Evolutionary conservation across 2,113 vertebrate genomes (phyloP), one percentile per base, ranked within the genome.

Genomic region (Myiopsitta monachus): DNA sequence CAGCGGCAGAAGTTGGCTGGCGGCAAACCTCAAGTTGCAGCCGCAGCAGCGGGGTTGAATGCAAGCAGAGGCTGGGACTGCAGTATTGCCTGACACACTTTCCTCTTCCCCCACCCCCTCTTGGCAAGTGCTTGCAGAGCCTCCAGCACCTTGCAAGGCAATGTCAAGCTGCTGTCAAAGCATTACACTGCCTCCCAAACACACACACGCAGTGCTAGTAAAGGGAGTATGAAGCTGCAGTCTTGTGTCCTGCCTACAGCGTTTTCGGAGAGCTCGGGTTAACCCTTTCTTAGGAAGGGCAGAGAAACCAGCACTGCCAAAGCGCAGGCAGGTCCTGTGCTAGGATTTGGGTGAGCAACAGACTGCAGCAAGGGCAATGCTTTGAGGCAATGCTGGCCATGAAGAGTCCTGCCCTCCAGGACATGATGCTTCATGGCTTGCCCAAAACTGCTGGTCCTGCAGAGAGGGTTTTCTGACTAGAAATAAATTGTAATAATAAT

Each of bases 121-220:
- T 94, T 94, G 93, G 96, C 96, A 96, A 96, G 68, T 30, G 95
- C 90, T 93, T 55, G 89, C 67, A 89, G 70, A 95, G 96, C 95
- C 94, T 96, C 97, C 95, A 94, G 97, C 95, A 97, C 97, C 96
- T 97, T 95, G 95, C 97, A 94, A 95, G 95, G 97, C 97, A 96
- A 96, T 94, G 96, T 96, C 97, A 96, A 94, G 96, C 96, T 95
- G 91, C 96, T 93, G 94, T 88, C 91, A 90, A 92, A 94, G 94
- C 92, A 51, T 70, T 83, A 24, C n/a, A 1, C 87, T 83, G 89
- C 92, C 91, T 94, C 75, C 68, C 59, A 5, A 90, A 74, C 67
- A 67, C 44, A 39, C 66, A 18, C 69, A 55, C 68, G 18, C 36
- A 13, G 36, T 5, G 80, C 70, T 83, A 6, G 76, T 83, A 59